phyloP scores from a whole-genome alignment of 2,888 invertebrate genomes.

The Anagyrus pseudococci region DNA sequence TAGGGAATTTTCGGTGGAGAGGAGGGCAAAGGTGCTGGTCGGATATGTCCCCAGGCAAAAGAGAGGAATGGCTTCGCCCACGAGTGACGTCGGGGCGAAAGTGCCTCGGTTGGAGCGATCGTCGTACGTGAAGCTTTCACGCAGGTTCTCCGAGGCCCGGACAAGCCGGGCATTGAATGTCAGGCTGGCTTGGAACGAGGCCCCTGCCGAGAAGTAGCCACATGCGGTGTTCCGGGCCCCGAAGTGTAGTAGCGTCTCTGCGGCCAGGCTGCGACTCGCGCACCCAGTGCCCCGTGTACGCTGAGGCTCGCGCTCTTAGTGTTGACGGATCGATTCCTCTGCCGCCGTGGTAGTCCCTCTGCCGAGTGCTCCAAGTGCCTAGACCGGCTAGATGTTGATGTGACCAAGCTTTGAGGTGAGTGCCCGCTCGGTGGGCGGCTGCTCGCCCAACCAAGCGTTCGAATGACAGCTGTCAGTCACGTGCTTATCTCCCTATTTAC shows the following conservation, averaged over 20 bases:
- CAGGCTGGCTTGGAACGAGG: background rate
- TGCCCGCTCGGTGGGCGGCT: background rate
- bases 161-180: too few species aligned
- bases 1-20: too few species aligned
- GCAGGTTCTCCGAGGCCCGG: too few species aligned
- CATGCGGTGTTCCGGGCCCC: background rate
- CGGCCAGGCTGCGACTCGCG: background rate
- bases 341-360: background rate
- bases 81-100: conserved; percentile 24
- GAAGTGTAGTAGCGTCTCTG: background rate
- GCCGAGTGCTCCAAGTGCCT: background rate
- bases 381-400: background rate
- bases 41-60: background rate
- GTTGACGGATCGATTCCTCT: too few species aligned
- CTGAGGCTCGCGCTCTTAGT: background rate
- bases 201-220: background rate
- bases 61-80: conserved; percentile 36
- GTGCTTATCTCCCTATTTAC: background rate
- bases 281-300: background rate
- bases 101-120: conserved; percentile 6
- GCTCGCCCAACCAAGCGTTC: background rate
- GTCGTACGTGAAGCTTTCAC: background rate
- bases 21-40: too few species aligned
- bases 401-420: background rate
- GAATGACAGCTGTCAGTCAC: conserved; percentile 30